These are phyloP conservation scores for Ichneumoninae sp. DNA, from an alignment of 2,888 invertebrate species.

Conservation along the genomic window DNA sequence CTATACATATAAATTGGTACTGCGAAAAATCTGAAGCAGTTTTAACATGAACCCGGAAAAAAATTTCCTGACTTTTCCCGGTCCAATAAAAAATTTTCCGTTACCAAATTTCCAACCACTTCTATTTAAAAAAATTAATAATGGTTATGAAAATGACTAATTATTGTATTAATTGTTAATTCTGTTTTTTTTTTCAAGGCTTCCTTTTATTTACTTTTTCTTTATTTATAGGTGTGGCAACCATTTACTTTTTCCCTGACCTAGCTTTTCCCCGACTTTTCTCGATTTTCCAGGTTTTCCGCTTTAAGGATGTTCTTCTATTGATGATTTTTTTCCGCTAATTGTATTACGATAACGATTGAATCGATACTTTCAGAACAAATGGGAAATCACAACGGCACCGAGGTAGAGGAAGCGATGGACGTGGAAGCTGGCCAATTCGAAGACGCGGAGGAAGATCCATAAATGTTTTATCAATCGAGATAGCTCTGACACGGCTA, in stretches of 20 bases:
- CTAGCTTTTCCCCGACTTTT: too few relatives aligned
- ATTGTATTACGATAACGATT: not conserved
- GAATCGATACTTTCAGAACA: conserved; percentile 79
- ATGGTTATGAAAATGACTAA: too few relatives aligned
- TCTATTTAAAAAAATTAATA: too few relatives aligned
- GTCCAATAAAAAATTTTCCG: too few relatives aligned
- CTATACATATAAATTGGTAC: not conserved
- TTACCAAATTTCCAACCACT: too few relatives aligned
- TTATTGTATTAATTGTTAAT: too few relatives aligned
- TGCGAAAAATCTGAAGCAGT: too few relatives aligned
- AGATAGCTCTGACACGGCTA: conserved; percentile 60
- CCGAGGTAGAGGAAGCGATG: conserved; percentile 84
- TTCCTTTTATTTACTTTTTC: too few relatives aligned
- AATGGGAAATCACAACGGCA: conserved; percentile 82
- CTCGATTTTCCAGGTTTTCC: not conserved
- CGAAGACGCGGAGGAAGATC: conserved; percentile 87
- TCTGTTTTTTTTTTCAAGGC: not conserved
- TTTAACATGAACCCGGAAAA: too few relatives aligned
- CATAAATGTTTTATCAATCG: conserved; percentile 72
- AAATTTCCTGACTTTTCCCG: too few relatives aligned
- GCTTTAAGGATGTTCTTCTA: not conserved
- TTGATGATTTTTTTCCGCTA: not conserved
- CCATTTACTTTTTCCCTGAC: too few relatives aligned
- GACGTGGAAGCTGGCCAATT: conserved; percentile 86
- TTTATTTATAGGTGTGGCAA: too few relatives aligned